Evolutionary conservation across 2,888 invertebrate genomes (phyloP), one percentile per base, ranked within the genome.

Genomic region (Mimas tiliae): DNA sequence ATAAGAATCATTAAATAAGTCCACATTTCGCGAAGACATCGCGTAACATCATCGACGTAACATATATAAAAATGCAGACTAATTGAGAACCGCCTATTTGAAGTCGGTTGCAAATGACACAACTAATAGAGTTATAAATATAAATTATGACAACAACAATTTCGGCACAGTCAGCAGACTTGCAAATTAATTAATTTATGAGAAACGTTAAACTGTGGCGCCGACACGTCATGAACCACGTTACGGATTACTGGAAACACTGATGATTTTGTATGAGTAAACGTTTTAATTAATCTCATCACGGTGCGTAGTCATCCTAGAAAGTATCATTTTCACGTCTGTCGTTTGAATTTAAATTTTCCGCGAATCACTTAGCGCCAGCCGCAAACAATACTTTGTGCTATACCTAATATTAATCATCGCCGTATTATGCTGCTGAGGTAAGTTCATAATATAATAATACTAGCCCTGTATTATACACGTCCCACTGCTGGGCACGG

Each of bases 131-230:
- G 16, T 34, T 42, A 58, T 38, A 42, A 58, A 58, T 58, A 58
- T 19, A 2, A 38, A 42, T 58, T 38, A 58, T 33, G 33, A 33
- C 8, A 53, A 16, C 42, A 58, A 19, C 11, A 16, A 38, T 58
- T 58, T 19, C 38, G 19, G 58, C 58, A 42, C 33, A 52, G 12
- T 52, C 52, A 52, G 52, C 58, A 58, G 65, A 58, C 65, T 47
- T 65, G 82, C 83, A 82, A 86, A 90, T 85, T 86, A 87, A 89
- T 88, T 85, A 82, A 90, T 85, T 86, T 87, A 89, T 88, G 85
- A 82, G 77, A 81, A 73, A 75, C 83, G 85, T 86, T 83, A 84
- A 86, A 77, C 74, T 72, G 72, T 74, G 86, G 87, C 90, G 89
- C 90, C 89, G 88, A 87, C 88, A 85, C 86, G 86, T 75, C 74